Percentiles rank a stretch among this genome's conserved stretches.
phyloP scores from a whole-genome alignment of 2,888 invertebrate species.

The Agrotis ipsilon region DNA sequence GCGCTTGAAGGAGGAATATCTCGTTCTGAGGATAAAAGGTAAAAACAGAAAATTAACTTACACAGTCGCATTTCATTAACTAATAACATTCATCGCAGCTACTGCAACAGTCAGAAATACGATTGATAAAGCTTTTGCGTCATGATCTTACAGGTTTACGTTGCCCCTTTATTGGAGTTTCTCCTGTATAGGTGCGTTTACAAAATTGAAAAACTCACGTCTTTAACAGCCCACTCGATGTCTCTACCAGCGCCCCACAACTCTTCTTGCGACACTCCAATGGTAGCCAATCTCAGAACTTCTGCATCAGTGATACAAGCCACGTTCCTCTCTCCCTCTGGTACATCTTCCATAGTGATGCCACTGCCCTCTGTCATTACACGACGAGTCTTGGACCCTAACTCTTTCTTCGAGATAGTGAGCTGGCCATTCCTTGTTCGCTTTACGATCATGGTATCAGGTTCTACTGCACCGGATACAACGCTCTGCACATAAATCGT shows the following conservation, averaged over 20 bases:
- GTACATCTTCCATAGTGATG: conserved; percentile 80
- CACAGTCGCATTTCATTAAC: not conserved
- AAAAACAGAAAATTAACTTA: no score
- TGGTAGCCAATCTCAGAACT: conserved; percentile 89
- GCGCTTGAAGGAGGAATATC: conserved; percentile 94
- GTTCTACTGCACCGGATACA: conserved; percentile 95
- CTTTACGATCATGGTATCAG: conserved; percentile 93
- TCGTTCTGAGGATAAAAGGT: conserved; percentile 80
- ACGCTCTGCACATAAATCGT: conserved; percentile 91
- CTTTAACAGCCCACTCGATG: conserved; percentile 95
- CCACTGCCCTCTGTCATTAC: conserved; percentile 85
- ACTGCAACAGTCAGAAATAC: no score
- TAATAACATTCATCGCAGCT: not conserved
- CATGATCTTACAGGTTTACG: no score
- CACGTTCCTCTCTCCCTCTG: conserved; percentile 79
- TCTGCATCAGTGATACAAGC: conserved; percentile 91
- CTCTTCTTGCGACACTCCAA: conserved; percentile 91
- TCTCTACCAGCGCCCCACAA: conserved; percentile 94
- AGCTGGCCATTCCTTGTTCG: conserved; percentile 87
- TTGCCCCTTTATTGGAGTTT: no score
- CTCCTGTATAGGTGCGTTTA: no score
- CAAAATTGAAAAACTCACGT: conserved; percentile 77
- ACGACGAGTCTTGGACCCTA: conserved; percentile 91
- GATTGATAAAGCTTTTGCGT: no score
- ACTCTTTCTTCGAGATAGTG: conserved; percentile 80